Conservation (phyloP, 1,140 invertebrate species). For the Drosophila busckii region DNA sequence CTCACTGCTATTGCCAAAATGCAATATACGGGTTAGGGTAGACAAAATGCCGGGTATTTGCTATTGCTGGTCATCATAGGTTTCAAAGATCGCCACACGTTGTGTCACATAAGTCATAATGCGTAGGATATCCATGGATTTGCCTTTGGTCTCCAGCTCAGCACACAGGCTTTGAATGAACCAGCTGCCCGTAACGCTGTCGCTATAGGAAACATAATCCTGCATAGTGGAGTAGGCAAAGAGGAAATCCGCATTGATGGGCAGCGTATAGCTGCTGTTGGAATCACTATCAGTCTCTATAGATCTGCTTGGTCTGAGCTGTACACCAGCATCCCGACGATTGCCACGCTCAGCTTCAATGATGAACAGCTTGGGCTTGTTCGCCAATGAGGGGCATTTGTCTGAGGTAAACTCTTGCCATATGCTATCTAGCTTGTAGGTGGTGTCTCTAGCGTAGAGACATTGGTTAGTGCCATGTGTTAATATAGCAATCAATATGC, state of each 20-base stretch:
- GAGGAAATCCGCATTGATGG: slow-evolving; percentile 93
- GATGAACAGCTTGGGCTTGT: slow-evolving; percentile 95
- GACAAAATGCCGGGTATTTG: slow-evolving; percentile 95
- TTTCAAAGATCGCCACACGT: slow-evolving; percentile 91
- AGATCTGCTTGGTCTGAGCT: slow-evolving; percentile 60
- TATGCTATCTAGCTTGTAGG: slow-evolving; percentile 88
- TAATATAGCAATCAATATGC: slow-evolving; percentile 88
- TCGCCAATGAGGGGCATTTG: slow-evolving; percentile 89
- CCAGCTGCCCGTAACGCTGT: slow-evolving; percentile 94
- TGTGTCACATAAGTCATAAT: slow-evolving; percentile 92
- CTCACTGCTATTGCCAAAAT: slow-evolving; percentile 83
- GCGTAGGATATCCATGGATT: slow-evolving; percentile 88
- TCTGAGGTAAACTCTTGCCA: slow-evolving; percentile 92
- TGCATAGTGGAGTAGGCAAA: slow-evolving; percentile 95
- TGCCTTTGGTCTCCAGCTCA: slow-evolving; percentile 85
- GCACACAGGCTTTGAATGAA: slow-evolving; percentile 94
- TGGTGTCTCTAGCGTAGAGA: slow-evolving; percentile 90
- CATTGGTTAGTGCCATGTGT: slow-evolving; percentile 92
- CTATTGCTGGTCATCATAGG: slow-evolving; percentile 92
- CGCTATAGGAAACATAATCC: slow-evolving; percentile 95
- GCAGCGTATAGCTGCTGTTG: slow-evolving; percentile 86
- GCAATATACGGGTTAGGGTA: slow-evolving; percentile 90
- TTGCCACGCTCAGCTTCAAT: slow-evolving; percentile 94
- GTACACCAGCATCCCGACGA: slow-evolving; percentile 87
- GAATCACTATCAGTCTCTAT: slow-evolving; percentile 85